Evolutionary conservation across 2,797 vertebrate species (phyloP), one percentile per base, ranked within the genome.

Genomic region (Passerculus sandwichensis): DNA sequence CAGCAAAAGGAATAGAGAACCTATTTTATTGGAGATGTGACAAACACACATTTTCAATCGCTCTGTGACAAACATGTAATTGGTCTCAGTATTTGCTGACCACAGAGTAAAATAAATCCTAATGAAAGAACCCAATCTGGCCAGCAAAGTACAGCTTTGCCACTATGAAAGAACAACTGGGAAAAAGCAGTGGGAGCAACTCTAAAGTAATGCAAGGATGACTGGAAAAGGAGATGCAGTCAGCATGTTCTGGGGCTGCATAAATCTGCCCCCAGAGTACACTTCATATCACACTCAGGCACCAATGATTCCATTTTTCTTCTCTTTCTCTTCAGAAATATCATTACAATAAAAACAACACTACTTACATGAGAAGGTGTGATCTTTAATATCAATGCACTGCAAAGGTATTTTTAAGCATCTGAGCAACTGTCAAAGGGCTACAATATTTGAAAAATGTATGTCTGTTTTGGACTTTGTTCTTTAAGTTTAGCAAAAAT

Each of bases 1-100:
- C 94, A 96, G 95, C 95, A 91, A 86, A 97, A 89, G 67, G 27
- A 91, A 91, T 38, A 84, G 59, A 91, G 87, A 92, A 66, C n/a
- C 51, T 80, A 69, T 78, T 96, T 92, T 93, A 95, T 88, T 44
- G 93, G 65, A 42, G 65, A 96, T 86, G 87, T 91, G 89, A 96
- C 89, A 96, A 93, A 89, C 60, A 76, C 88, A 88, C 85, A 91
- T 88, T 95, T 94, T 82, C 88, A 91, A 62, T 45, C 42, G 50
- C 34, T 84, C 70, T 91, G 79, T 72, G 59, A 96, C 94, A 96
- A 95, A 96, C 78, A 86, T 50, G 56, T 65, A 92, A 94, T 34
- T 75, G 65, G 78, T 64, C 87, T 67, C 50, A 25, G 48, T 91
- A 91, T 88, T 76, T 89, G 91, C 88, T 86, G 91, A 93, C 91